Percentiles rank a stretch among this genome's conserved stretches.
These are phyloP conservation scores for Chamaetylas fuelleborni DNA, from an alignment of 2,113 vertebrate species.

Conservation along the genomic window DNA sequence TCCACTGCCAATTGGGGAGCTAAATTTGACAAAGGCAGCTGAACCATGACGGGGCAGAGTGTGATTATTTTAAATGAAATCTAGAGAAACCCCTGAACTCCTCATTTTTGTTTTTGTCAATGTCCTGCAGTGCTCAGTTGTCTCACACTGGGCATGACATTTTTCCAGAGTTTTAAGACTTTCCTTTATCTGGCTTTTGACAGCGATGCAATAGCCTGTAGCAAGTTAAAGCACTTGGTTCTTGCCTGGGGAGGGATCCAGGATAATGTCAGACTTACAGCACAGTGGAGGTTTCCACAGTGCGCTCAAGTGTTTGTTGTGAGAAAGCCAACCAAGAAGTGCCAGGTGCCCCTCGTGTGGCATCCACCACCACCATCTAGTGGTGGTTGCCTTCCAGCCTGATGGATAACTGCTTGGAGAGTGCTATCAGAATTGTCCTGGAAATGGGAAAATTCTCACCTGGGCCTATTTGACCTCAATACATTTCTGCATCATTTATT, in stretches of 20 bases:
- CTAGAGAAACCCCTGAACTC: background rate
- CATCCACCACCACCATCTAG: slow-evolving; percentile 44
- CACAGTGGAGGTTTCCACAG: background rate
- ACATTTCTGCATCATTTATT: background rate
- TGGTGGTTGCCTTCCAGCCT: background rate
- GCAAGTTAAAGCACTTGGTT: background rate
- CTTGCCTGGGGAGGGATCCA: background rate
- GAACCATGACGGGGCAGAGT: background rate
- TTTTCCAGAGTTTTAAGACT: background rate
- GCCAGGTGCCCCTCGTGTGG: fast-evolving
- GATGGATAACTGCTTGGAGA: background rate
- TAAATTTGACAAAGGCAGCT: background rate
- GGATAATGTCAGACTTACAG: background rate
- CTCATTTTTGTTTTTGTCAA: background rate
- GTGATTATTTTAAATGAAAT: background rate
- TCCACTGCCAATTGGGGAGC: background rate
- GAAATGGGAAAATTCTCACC: background rate
- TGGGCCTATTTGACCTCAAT: background rate
- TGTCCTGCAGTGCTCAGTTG: background rate
- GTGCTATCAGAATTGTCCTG: background rate
- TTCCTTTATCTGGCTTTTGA: background rate
- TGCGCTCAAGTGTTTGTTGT: background rate
- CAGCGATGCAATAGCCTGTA: background rate
- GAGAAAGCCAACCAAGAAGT: background rate
- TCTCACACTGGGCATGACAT: background rate